A percentile compares a stretch with the other conserved stretches of the same genome.
These are phyloP conservation scores for Xestia ashworthii DNA, from an alignment of 2,888 invertebrate genomes.

Conservation along the genomic window DNA sequence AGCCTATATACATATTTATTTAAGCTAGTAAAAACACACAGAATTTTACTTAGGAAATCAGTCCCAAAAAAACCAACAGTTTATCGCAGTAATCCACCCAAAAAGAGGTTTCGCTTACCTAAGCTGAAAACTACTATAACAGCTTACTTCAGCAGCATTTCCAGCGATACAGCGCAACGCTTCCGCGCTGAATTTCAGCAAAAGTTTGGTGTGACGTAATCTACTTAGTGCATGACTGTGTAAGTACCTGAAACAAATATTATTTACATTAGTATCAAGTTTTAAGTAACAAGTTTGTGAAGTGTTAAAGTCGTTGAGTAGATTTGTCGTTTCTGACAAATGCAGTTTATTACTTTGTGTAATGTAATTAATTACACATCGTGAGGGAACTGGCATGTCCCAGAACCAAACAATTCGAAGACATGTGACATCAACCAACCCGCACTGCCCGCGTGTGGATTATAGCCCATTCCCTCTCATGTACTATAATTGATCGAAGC, in stretches of 20 bases:
- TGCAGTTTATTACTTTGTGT: not conserved
- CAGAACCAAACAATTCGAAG: too few relatives aligned
- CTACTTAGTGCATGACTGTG: constrained; percentile 10
- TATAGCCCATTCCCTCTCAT: too few relatives aligned
- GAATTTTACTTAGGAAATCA: not conserved
- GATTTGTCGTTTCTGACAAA: not conserved
- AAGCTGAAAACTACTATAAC: constrained; percentile 31
- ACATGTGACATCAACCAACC: too few relatives aligned
- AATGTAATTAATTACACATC: too few relatives aligned
- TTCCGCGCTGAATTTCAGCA: constrained; percentile 33
- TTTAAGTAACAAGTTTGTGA: constrained; percentile 12
- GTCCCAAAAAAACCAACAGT: not conserved
- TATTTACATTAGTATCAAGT: constrained; percentile 34
- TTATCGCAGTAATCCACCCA: not conserved
- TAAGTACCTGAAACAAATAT: constrained; percentile 55
- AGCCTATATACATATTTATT: not conserved
- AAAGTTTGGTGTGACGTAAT: constrained; percentile 42
- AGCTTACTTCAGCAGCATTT: constrained; percentile 15
- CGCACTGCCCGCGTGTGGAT: too few relatives aligned
- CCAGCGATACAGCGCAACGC: constrained; percentile 14
- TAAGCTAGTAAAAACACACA: not conserved
- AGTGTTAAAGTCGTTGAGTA: not conserved
- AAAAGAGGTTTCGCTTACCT: constrained; percentile 7
- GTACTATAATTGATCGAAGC: too few relatives aligned
- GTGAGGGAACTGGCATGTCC: too few relatives aligned